These are phyloP conservation scores for Phoebastria nigripes DNA, from an alignment of 2,797 vertebrate genomes.

Conservation along the genomic window DNA sequence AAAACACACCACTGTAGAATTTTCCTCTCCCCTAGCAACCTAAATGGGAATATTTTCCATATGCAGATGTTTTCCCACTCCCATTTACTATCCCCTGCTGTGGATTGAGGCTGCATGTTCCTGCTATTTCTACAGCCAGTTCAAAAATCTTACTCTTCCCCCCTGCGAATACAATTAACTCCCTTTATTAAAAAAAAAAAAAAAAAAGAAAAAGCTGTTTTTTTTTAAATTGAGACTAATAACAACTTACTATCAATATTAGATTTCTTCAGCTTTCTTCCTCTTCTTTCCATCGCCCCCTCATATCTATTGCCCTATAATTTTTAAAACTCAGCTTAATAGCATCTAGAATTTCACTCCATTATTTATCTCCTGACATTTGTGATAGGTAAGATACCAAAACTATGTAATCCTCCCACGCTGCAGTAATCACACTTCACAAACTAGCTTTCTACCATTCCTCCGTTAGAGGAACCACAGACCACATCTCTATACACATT, in stretches of 20 bases:
- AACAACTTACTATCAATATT: neutral
- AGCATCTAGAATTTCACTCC: neutral
- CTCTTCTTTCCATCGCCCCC: neutral
- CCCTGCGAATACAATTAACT: neutral
- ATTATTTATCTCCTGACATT: conserved; percentile 11
- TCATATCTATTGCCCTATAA: neutral
- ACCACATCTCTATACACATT: neutral
- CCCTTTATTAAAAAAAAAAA: neutral
- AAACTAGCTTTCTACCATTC: neutral
- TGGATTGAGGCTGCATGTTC: neutral
- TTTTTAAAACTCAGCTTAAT: neutral
- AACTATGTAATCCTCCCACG: neutral
- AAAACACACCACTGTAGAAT: neutral
- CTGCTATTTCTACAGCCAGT: neutral
- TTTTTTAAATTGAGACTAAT: neutral
- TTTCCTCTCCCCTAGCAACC: neutral
- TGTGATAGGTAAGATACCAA: neutral
- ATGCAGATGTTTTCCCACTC: neutral
- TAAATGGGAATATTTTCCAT: neutral
- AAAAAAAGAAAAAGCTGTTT: neutral
- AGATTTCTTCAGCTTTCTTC: neutral
- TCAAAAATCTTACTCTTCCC: neutral
- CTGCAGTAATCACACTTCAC: neutral
- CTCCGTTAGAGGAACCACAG: neutral
- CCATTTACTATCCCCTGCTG: neutral